phyloP scores from a whole-genome alignment of 2,888 invertebrate species.

The Phytoseiulus persimilis region DNA sequence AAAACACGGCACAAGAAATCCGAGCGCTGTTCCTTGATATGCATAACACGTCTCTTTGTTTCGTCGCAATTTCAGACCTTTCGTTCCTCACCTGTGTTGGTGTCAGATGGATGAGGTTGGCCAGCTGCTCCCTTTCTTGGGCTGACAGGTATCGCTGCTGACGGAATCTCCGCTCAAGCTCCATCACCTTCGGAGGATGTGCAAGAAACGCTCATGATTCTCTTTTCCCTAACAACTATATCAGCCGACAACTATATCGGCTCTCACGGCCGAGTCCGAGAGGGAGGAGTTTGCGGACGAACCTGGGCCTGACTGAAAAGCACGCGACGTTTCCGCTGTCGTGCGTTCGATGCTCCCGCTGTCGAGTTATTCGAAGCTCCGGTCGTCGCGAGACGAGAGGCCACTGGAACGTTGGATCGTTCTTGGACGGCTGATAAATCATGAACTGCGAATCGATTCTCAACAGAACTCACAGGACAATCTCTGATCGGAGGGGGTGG shows the following conservation, averaged over 20 bases:
- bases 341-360: not conserved
- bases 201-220: not conserved
- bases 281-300: not conserved
- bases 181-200: not conserved
- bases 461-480: not conserved
- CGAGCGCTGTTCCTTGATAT: not conserved
- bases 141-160: conserved; percentile 35
- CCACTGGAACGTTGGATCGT: not conserved
- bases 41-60: too few species aligned
- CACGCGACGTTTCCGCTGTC: not conserved
- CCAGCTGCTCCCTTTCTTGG: conserved; percentile 25
- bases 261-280: too few species aligned
- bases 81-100: conserved; percentile 1
- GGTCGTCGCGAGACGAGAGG: not conserved
- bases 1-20: not conserved
- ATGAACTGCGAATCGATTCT: not conserved
- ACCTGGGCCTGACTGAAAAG: conserved; percentile 34
- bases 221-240: too few species aligned
- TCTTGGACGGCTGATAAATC: not conserved
- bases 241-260: too few species aligned
- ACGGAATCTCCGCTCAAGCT: conserved; percentile 32
- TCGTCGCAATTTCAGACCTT: not conserved
- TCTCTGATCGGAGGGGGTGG: not conserved
- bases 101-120: conserved; percentile 12
- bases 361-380: not conserved